Percentiles rank a stretch among this genome's conserved stretches.
Conservation (phyloP, 2,888 invertebrate species). For the Acleris holmiana region DNA sequence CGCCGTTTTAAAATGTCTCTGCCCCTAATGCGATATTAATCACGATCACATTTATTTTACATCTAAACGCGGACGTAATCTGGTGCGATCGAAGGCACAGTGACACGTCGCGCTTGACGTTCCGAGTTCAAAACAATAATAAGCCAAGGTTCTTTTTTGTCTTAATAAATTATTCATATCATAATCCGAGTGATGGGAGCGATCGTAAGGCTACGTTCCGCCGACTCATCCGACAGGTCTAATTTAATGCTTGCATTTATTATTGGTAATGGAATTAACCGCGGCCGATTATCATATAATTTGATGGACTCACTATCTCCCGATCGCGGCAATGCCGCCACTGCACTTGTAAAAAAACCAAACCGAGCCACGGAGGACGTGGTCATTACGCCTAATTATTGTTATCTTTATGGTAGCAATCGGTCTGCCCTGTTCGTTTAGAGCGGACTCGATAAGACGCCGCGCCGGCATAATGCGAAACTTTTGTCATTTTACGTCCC, state of each 20-base stretch:
- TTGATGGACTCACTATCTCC: constrained; percentile 82
- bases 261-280: constrained; percentile 84
- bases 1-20: constrained; percentile 9
- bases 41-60: constrained; percentile 53
- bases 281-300: constrained; percentile 83
- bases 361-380: constrained; percentile 65
- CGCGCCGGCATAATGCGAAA: constrained; percentile 70
- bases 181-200: constrained; percentile 81
- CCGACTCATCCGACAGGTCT: constrained; percentile 82
- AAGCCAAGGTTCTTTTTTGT: constrained; percentile 63
- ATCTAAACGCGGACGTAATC: constrained; percentile 58
- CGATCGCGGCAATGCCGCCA: constrained; percentile 76
- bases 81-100: constrained; percentile 55
- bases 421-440: constrained; percentile 71
- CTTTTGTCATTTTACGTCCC: constrained; percentile 68
- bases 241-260: constrained; percentile 84
- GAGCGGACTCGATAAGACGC: constrained; percentile 64
- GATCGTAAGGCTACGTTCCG: constrained; percentile 69
- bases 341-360: constrained; percentile 69
- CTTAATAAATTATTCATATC: constrained; percentile 83
- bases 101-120: constrained; percentile 67
- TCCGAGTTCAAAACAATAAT: constrained; percentile 79
- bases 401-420: constrained; percentile 82
- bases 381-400: constrained; percentile 82
- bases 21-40: constrained; percentile 48